Evolutionary conservation across 2,888 invertebrate species (phyloP).

Genomic region (Ypsolopha scabrella): DNA sequence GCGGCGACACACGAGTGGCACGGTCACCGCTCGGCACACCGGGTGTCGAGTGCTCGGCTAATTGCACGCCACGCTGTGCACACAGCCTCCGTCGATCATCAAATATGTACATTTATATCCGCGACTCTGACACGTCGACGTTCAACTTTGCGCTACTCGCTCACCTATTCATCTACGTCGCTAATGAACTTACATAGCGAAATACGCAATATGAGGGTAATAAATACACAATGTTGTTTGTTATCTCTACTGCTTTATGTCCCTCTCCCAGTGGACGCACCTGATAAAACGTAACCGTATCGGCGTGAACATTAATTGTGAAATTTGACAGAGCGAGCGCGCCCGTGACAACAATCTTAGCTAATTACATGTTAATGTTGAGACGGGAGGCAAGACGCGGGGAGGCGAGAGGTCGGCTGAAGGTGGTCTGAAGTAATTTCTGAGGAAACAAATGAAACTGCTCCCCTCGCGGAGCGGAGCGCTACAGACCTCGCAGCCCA

Average conservation of each 20-base stretch:
- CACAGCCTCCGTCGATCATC: slow-evolving; percentile 26
- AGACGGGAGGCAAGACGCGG: slow-evolving; percentile 17
- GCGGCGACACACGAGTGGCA: slow-evolving; percentile 63
- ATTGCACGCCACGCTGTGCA: slow-evolving; percentile 52
- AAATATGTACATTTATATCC: slow-evolving; percentile 29
- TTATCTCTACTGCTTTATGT: slow-evolving; percentile 26
- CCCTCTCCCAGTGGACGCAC: slow-evolving; percentile 42
- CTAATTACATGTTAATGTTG: slow-evolving; percentile 46
- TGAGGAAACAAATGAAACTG: slow-evolving; percentile 68
- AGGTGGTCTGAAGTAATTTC: slow-evolving; percentile 60
- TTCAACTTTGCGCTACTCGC: slow-evolving; percentile 1
- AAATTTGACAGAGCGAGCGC: slow-evolving; percentile 37
- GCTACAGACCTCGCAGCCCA: slow-evolving; percentile 65
- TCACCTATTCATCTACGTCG: slow-evolving; percentile 3
- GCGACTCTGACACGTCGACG: slow-evolving; percentile 12
- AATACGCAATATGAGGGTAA: slow-evolving; percentile 13
- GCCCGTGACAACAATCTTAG: slow-evolving; percentile 45
- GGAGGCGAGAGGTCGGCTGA: slow-evolving; percentile 16
- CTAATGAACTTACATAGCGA: slow-evolving; percentile 2
- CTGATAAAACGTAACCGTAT: slow-evolving; percentile 56
- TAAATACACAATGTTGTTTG: slow-evolving; percentile 29
- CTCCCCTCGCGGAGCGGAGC: slow-evolving; percentile 60
- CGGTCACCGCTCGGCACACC: slow-evolving; percentile 35
- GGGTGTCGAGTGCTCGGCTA: slow-evolving; percentile 61
- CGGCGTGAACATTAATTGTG: slow-evolving; percentile 57